A percentile compares a stretch with the other conserved stretches of the same genome.
Conservation (phyloP, 2,797 vertebrate genomes). For the Peromyscus attwateri region DNA sequence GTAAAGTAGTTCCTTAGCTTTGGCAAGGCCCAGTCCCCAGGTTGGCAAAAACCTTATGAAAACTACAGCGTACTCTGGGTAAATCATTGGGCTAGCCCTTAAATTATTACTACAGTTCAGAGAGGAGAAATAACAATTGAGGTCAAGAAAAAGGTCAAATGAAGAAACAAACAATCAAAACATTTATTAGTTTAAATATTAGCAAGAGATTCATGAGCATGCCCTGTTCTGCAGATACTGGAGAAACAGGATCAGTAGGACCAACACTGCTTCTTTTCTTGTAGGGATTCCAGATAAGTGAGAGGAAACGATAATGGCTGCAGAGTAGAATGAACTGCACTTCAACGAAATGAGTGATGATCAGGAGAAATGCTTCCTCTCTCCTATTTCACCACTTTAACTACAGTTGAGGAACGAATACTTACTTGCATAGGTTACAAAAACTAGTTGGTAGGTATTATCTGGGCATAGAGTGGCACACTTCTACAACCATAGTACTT, state of each 20-base stretch:
- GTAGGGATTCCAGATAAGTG: neutral
- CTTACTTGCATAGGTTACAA: neutral
- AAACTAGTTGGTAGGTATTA: neutral
- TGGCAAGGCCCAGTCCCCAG: neutral
- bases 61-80: neutral
- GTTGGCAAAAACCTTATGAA: neutral
- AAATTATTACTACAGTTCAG: neutral
- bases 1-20: neutral
- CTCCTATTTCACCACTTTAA: neutral
- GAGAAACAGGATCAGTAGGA: neutral
- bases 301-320: neutral
- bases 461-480: neutral
- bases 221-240: neutral
- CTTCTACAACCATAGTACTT: no score
- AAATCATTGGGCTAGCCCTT: neutral
- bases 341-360: neutral
- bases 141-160: neutral
- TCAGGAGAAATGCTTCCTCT: neutral
- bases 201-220: neutral
- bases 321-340: neutral
- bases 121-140: neutral
- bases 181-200: slow-evolving; percentile 31
- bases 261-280: neutral
- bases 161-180: neutral
- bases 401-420: neutral